A percentile compares a stretch with the other conserved stretches of the same genome.
These are phyloP conservation scores for Trinectes maculatus DNA, from an alignment of 2,113 vertebrate genomes.

Conservation along the genomic window DNA sequence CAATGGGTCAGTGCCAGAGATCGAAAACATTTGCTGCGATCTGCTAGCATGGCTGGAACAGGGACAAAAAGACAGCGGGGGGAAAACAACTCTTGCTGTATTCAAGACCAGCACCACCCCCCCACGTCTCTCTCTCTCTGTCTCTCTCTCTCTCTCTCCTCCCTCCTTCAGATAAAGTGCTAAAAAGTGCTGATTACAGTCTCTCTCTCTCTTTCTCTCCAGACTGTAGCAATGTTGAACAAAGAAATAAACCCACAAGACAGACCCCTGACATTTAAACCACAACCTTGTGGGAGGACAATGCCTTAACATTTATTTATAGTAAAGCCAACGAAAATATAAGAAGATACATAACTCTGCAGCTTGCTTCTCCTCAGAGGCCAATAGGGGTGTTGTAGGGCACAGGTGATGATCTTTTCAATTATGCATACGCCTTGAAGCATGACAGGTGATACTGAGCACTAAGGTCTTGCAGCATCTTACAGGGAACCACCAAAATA, in stretches of 20 bases:
- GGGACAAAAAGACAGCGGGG: not conserved
- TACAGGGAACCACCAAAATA: constrained; percentile 6
- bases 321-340: constrained; percentile 25
- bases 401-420: constrained; percentile 55
- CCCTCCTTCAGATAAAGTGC: constrained; percentile 17
- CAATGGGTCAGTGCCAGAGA: constrained; percentile 64
- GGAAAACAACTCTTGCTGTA: constrained; percentile 16
- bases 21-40: constrained; percentile 59
- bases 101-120: constrained; percentile 24
- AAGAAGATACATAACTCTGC: constrained; percentile 12
- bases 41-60: constrained; percentile 36
- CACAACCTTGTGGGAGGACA: constrained; percentile 57
- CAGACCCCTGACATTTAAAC: constrained; percentile 59
- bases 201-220: constrained; percentile 17
- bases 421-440: constrained; percentile 55
- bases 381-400: constrained; percentile 20
- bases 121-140: not conserved
- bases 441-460: constrained; percentile 26
- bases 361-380: constrained; percentile 34
- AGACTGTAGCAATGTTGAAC: constrained; percentile 44
- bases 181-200: constrained; percentile 48
- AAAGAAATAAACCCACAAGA: constrained; percentile 62
- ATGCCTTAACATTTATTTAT: constrained; percentile 54
- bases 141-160: not conserved
- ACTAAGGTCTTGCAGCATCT: constrained; percentile 26